Conservation (phyloP, 2,888 invertebrate species). For the Ypsolopha scabrella region DNA sequence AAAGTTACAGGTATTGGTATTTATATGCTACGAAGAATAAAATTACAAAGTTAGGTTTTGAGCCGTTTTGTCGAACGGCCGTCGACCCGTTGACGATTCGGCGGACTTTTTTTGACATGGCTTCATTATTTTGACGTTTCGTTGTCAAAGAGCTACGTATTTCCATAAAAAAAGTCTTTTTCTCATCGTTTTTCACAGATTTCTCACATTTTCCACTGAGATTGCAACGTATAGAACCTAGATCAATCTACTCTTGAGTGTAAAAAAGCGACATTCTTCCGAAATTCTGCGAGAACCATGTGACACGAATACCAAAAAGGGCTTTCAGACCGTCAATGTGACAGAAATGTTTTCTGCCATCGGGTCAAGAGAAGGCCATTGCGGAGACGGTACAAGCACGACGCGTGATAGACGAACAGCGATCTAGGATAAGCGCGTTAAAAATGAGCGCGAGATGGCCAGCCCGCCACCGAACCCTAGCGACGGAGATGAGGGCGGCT, state of each 20-base stretch:
- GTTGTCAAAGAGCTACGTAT: conserved; percentile 70
- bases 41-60: neutral
- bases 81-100: conserved; percentile 33
- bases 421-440: conserved; percentile 60
- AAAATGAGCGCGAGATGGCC: conserved; percentile 70
- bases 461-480: conserved; percentile 67
- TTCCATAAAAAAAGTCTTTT: conserved; percentile 50
- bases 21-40: no score
- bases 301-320: conserved; percentile 70
- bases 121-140: conserved; percentile 71
- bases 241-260: conserved; percentile 19
- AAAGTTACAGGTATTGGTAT: no score
- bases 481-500: conserved; percentile 61
- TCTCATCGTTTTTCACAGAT: conserved; percentile 36
- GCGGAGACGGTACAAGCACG: conserved; percentile 44
- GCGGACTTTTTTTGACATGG: conserved; percentile 68
- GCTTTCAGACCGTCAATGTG: conserved; percentile 68
- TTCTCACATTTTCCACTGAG: conserved; percentile 33
- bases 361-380: conserved; percentile 55
- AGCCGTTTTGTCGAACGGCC: neutral
- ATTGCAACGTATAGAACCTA: conserved; percentile 24
- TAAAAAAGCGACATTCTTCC: conserved; percentile 28
- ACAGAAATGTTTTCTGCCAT: conserved; percentile 70
- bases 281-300: conserved; percentile 64
- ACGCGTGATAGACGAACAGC: conserved; percentile 51